Conservation (phyloP, 23 tunicate species). For the Ciona savignyi region DNA sequence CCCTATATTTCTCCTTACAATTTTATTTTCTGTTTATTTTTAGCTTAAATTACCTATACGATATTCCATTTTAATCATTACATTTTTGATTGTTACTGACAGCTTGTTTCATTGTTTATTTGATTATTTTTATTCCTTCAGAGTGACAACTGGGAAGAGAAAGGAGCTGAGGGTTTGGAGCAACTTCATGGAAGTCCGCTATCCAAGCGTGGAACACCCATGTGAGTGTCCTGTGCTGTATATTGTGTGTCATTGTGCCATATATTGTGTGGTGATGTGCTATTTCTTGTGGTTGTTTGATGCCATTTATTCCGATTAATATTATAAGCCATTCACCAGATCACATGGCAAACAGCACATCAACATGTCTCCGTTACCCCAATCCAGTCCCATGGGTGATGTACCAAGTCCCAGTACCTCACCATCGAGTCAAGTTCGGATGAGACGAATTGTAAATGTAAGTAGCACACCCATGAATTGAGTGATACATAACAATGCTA, state of each 20-base stretch:
- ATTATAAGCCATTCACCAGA: too few relatives aligned
- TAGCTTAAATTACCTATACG: neutral
- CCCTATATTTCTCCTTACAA: too few relatives aligned
- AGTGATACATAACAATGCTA: neutral
- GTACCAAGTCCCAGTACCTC: neutral
- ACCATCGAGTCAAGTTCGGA: slow-evolving; percentile 11
- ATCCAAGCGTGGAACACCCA: slow-evolving; percentile 10
- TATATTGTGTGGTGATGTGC: too few relatives aligned
- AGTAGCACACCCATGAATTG: too few relatives aligned
- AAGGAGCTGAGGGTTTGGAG: slow-evolving; percentile 14
- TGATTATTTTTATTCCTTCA: neutral
- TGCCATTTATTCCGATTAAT: too few relatives aligned
- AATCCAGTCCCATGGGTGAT: slow-evolving; percentile 2
- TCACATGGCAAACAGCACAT: too few relatives aligned
- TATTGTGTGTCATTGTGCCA: too few relatives aligned
- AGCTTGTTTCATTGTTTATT: too few relatives aligned
- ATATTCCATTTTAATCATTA: neutral
- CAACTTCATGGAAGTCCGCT: slow-evolving; percentile 62
- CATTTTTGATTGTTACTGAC: neutral
- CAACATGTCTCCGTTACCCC: neutral
- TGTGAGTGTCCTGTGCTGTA: too few relatives aligned
- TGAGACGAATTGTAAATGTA: slow-evolving; percentile 31
- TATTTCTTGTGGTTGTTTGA: too few relatives aligned
- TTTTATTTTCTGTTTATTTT: too few relatives aligned
- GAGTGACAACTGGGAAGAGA: slow-evolving; percentile 3